Conservation (phyloP, 2,113 vertebrate species). For the Rhinoptilus africanus region DNA sequence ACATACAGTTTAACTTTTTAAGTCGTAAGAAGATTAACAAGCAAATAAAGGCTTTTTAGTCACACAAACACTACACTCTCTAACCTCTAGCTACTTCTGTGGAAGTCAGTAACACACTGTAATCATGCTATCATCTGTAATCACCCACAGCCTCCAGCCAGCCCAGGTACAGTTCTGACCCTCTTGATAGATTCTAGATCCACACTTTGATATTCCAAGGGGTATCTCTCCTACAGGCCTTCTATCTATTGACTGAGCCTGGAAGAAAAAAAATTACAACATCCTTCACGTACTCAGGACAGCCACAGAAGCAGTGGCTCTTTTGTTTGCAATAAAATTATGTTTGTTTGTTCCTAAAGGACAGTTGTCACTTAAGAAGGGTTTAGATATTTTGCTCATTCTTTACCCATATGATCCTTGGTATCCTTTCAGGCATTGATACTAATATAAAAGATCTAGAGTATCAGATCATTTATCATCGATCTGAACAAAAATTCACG, state of each 20-base stretch:
- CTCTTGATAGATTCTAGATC: background rate
- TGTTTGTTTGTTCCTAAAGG: background rate
- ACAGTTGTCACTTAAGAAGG: background rate
- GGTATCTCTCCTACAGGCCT: background rate
- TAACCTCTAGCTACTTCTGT: background rate
- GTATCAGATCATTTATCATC: background rate
- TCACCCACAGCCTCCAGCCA: background rate
- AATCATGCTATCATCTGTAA: background rate
- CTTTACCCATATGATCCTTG: background rate
- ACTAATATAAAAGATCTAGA: background rate
- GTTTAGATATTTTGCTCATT: background rate
- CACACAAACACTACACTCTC: background rate
- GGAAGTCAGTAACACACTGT: background rate
- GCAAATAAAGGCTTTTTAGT: background rate
- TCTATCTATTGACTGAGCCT: background rate
- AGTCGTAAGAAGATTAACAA: background rate
- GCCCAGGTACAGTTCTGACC: background rate
- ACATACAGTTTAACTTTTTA: background rate
- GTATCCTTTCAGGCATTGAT: background rate
- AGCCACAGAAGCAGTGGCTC: background rate
- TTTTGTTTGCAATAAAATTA: background rate
- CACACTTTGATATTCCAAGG: background rate
- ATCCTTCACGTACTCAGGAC: background rate
- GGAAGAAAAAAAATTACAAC: background rate
- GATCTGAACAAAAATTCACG: background rate